Percentiles rank a stretch among this genome's conserved stretches.
Evolutionary conservation across 2,797 vertebrate genomes (phyloP).

Genomic region (Anguilla anguilla): DNA sequence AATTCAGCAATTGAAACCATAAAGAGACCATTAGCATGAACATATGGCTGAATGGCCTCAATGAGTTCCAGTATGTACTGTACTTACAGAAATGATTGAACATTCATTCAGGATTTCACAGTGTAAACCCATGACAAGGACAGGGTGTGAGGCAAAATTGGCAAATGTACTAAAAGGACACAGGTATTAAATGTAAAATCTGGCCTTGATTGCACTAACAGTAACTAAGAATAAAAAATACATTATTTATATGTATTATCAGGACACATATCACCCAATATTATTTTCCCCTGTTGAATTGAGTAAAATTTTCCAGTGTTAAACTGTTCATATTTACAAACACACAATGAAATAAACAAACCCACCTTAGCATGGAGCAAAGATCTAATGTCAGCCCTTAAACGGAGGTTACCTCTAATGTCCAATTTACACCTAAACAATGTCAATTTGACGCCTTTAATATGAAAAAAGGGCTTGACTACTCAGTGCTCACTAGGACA

Average conservation of each 20-base stretch:
- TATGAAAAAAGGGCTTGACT: constrained; percentile 40
- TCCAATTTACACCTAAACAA: constrained; percentile 39
- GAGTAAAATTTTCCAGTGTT: neutral
- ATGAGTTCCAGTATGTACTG: neutral
- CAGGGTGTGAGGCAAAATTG: neutral
- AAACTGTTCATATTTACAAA: neutral
- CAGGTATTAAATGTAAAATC: neutral
- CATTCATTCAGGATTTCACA: neutral
- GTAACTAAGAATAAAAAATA: neutral
- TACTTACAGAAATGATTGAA: neutral
- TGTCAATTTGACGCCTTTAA: constrained; percentile 37
- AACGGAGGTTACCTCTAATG: constrained; percentile 19
- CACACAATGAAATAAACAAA: constrained; percentile 24
- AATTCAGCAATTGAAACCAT: neutral
- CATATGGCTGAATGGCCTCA: neutral
- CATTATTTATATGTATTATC: neutral
- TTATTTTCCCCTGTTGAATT: neutral
- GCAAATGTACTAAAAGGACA: neutral
- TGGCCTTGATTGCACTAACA: neutral
- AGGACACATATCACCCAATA: neutral
- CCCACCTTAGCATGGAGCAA: neutral
- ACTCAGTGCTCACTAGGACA: constrained; percentile 45
- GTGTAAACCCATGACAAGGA: neutral
- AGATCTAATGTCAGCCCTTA: constrained; percentile 9
- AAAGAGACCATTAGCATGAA: neutral